A percentile compares a stretch with the other conserved stretches of the same genome.
phyloP scores from a whole-genome alignment of 2,888 invertebrate species.

The Rutpela maculata region DNA sequence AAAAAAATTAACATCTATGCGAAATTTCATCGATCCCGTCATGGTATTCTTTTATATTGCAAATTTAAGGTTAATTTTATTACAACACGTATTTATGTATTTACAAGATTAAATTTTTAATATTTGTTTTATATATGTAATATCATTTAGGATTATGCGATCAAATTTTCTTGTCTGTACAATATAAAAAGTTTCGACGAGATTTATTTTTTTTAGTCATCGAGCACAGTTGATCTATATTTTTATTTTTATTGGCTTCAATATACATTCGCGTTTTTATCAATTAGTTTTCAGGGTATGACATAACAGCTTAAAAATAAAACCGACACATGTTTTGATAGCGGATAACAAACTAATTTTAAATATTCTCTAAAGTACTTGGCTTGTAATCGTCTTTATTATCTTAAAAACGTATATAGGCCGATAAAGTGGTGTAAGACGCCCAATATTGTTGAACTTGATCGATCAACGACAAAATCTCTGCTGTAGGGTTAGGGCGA shows the following conservation, averaged over 20 bases:
- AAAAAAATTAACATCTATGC: too few species aligned
- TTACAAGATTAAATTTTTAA: too few species aligned
- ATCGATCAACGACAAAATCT: too few species aligned
- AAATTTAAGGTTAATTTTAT: too few species aligned
- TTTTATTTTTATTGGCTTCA: conserved; percentile 11
- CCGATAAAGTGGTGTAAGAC: neutral
- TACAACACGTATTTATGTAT: too few species aligned
- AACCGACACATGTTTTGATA: neutral
- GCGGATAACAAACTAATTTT: neutral
- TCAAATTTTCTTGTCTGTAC: neutral
- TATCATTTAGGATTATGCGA: too few species aligned
- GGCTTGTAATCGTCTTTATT: neutral
- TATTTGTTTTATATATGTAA: too few species aligned
- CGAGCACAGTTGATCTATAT: neutral
- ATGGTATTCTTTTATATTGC: too few species aligned
- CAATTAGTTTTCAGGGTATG: conserved; percentile 8
- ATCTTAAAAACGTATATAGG: too few species aligned
- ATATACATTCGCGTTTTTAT: conserved; percentile 15
- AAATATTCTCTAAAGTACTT: neutral
- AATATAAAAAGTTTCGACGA: neutral
- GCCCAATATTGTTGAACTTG: too few species aligned
- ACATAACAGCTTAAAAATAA: conserved; percentile 24
- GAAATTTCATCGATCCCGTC: too few species aligned
- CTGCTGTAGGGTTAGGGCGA: too few species aligned
- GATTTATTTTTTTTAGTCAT: neutral